These are phyloP conservation scores for Latrodectus elegans DNA, from an alignment of 2,888 invertebrate genomes.

Conservation along the genomic window DNA sequence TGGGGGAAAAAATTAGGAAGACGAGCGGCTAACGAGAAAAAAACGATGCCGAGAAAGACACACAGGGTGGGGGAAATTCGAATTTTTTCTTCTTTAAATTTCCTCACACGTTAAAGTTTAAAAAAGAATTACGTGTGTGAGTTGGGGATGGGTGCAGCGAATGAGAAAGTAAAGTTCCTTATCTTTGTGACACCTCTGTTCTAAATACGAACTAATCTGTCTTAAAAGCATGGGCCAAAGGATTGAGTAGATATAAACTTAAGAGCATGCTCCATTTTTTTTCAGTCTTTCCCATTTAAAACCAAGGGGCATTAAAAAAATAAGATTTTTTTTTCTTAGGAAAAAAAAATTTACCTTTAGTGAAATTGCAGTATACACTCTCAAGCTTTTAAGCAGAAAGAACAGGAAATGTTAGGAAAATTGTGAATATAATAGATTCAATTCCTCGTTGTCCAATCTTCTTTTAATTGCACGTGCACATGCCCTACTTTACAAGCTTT, in stretches of 20 bases:
- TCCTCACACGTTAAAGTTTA: conserved; percentile 47
- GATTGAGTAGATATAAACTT: conserved; percentile 52
- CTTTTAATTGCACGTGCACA: conserved; percentile 43
- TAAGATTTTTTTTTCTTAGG: not conserved
- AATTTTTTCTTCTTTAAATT: conserved; percentile 27
- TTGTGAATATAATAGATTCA: conserved; percentile 54
- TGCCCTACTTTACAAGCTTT: too few species aligned
- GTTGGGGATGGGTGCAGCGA: conserved; percentile 10
- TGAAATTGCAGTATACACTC: not conserved
- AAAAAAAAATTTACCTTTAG: not conserved
- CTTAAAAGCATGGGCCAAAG: conserved; percentile 58
- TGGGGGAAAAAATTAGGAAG: conserved; percentile 39
- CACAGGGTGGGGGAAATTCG: not conserved
- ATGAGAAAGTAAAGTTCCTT: conserved; percentile 41
- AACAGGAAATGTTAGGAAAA: conserved; percentile 19
- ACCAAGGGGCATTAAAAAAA: not conserved
- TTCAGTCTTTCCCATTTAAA: conserved; percentile 28
- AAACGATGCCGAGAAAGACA: conserved; percentile 61
- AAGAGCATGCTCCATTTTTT: conserved; percentile 35
- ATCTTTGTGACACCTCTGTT: conserved; percentile 61
- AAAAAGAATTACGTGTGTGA: conserved; percentile 63
- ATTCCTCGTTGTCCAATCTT: conserved; percentile 51
- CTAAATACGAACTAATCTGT: conserved; percentile 69
- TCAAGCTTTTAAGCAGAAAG: conserved; percentile 26
- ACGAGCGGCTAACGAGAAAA: conserved; percentile 65